These are phyloP conservation scores for Hemibagrus wyckioides DNA, from an alignment of 2,113 vertebrate species.

Conservation along the genomic window DNA sequence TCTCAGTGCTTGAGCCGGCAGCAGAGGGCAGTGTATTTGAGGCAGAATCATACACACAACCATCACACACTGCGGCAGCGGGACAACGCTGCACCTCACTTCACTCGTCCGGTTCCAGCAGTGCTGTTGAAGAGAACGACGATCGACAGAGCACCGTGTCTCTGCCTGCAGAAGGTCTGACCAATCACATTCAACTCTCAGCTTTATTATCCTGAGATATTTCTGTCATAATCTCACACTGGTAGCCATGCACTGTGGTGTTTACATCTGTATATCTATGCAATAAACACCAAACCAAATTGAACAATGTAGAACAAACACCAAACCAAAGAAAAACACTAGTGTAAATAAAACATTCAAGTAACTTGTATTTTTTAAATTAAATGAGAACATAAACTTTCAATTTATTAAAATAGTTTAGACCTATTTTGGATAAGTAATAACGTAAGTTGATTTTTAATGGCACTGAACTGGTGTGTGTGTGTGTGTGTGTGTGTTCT, in stretches of 20 bases:
- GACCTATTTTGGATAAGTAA: too few relatives aligned
- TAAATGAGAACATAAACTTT: too few relatives aligned
- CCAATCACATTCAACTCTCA: conserved; percentile 51
- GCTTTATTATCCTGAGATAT: background rate
- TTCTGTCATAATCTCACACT: background rate
- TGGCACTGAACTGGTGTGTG: too few relatives aligned
- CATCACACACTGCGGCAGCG: conserved; percentile 57
- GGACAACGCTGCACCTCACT: conserved; percentile 70
- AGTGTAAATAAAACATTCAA: too few relatives aligned
- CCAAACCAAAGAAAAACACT: background rate
- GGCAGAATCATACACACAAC: conserved; percentile 60
- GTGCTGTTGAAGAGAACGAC: conserved; percentile 65
- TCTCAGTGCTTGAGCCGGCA: conserved; percentile 66
- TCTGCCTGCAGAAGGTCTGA: conserved; percentile 75
- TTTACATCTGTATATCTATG: background rate
- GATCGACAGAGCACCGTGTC: conserved; percentile 78
- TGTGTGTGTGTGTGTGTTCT: too few relatives aligned
- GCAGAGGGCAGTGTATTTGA: conserved; percentile 75
- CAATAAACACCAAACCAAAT: background rate
- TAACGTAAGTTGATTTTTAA: too few relatives aligned
- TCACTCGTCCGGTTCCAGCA: conserved; percentile 62
- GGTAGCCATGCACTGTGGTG: background rate
- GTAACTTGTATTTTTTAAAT: too few relatives aligned
- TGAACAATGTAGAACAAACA: background rate
- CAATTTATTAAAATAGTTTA: too few relatives aligned